Percentiles rank a stretch among this genome's conserved stretches.
phyloP scores from a whole-genome alignment of 2,113 vertebrate genomes.

The Cynocephalus volans region DNA sequence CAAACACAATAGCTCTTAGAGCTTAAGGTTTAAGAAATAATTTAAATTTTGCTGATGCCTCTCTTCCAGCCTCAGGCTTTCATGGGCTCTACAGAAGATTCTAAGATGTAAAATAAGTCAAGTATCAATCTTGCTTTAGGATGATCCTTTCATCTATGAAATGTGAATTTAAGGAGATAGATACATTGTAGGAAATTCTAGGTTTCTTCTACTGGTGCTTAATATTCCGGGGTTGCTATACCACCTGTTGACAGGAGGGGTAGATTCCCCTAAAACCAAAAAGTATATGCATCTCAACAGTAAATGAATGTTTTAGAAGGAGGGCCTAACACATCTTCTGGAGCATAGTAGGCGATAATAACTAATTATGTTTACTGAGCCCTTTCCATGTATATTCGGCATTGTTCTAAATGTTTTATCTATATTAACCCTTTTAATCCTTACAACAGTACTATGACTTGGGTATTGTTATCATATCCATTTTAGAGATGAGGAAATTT shows the following conservation, averaged over 20 bases:
- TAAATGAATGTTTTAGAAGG: not conserved
- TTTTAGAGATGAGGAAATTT: not conserved
- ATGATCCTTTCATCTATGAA: constrained; percentile 74
- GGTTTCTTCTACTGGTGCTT: constrained; percentile 37
- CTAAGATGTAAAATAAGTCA: constrained; percentile 65
- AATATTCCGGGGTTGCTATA: constrained; percentile 25
- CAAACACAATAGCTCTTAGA: constrained; percentile 50
- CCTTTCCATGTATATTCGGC: not conserved
- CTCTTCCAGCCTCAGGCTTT: constrained; percentile 59
- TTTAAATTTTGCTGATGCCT: constrained; percentile 77
- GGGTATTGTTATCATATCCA: not conserved
- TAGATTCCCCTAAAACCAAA: not conserved
- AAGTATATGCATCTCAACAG: not conserved
- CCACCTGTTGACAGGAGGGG: not conserved
- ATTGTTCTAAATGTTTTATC: constrained; percentile 11
- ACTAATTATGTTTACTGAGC: not conserved
- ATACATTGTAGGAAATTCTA: constrained; percentile 71
- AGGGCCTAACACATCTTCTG: not conserved
- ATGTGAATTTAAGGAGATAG: constrained; percentile 71
- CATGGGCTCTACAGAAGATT: constrained; percentile 54
- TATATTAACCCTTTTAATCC: not conserved
- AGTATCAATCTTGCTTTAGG: constrained; percentile 67
- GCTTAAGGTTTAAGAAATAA: constrained; percentile 69
- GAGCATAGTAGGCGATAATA: not conserved
- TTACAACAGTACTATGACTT: not conserved